Percentiles rank a stretch among this genome's conserved stretches.
Conservation (phyloP, 1,140 invertebrate species). For the Adoxophyes honmai region DNA sequence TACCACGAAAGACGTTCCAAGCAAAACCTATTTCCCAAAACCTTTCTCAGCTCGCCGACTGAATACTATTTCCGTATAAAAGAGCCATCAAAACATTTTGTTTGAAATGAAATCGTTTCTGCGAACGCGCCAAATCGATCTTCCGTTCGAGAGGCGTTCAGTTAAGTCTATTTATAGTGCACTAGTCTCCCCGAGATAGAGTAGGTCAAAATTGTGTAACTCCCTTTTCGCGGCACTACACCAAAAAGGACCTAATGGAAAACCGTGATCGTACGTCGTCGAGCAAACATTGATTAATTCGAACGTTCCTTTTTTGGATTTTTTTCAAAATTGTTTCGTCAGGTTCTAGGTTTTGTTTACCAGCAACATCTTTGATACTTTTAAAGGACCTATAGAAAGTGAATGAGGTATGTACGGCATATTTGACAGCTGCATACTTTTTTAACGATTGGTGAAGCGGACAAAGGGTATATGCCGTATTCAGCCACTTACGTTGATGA, state of each 20-base stretch:
- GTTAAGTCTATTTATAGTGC: conserved; percentile 11
- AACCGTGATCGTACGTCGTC: conserved; percentile 23
- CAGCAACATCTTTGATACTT: too few species aligned
- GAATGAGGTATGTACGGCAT: too few species aligned
- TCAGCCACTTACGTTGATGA: too few species aligned
- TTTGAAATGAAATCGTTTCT: conserved; percentile 15
- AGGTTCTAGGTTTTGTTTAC: background rate
- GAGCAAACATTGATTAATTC: conserved; percentile 26
- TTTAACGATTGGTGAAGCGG: too few species aligned
- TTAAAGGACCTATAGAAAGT: too few species aligned
- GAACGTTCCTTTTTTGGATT: conserved; percentile 5
- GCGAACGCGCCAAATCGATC: conserved; percentile 13
- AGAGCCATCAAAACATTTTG: conserved; percentile 14
- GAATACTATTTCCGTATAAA: conserved; percentile 4
- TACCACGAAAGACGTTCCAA: background rate
- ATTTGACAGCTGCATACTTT: too few species aligned
- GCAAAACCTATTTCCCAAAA: conserved; percentile 5
- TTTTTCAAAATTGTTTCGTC: background rate
- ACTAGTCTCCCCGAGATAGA: conserved; percentile 13
- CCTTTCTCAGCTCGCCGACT: background rate
- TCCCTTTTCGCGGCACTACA: conserved; percentile 20
- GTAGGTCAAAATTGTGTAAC: conserved; percentile 26
- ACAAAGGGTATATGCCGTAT: too few species aligned
- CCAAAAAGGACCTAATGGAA: conserved; percentile 27
- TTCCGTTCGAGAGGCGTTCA: conserved; percentile 6